Evolutionary conservation across 2,888 invertebrate species (phyloP).

Genomic region (Tyria jacobaeae): DNA sequence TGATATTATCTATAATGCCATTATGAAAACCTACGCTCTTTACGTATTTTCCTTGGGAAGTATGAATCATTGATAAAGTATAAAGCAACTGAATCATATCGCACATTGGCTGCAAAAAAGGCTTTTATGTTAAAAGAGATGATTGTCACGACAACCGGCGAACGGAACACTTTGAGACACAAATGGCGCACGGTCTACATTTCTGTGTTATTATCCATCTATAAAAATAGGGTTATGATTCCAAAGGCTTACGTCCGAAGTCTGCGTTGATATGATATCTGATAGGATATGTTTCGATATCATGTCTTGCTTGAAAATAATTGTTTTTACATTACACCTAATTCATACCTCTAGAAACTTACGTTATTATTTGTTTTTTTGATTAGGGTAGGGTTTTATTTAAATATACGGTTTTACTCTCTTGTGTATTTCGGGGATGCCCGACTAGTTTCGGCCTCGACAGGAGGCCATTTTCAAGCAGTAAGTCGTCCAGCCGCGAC

Average conservation of each 20-base stretch:
- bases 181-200: slow-evolving; percentile 29
- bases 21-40: slow-evolving; percentile 1
- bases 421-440: too few relatives aligned
- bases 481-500: too few relatives aligned
- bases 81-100: slow-evolving; percentile 42
- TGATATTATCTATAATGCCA: not conserved
- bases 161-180: slow-evolving; percentile 41
- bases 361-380: too few relatives aligned
- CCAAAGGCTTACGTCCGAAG: not conserved
- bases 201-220: slow-evolving; percentile 19
- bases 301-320: too few relatives aligned
- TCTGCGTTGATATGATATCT: not conserved
- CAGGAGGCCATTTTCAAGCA: too few relatives aligned
- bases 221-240: slow-evolving; percentile 5
- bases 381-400: too few relatives aligned
- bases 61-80: slow-evolving; percentile 42
- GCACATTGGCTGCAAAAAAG: slow-evolving; percentile 34
- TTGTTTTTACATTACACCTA: too few relatives aligned
- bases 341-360: too few relatives aligned
- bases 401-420: too few relatives aligned
- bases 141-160: slow-evolving; percentile 40
- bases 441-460: too few relatives aligned
- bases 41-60: slow-evolving; percentile 12
- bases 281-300: too few relatives aligned
- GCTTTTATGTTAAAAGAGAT: slow-evolving; percentile 42